Base-by-base conservation (phyloP, 2,888 invertebrate genomes). In the Drosophila nr. perissopoda region DNA sequence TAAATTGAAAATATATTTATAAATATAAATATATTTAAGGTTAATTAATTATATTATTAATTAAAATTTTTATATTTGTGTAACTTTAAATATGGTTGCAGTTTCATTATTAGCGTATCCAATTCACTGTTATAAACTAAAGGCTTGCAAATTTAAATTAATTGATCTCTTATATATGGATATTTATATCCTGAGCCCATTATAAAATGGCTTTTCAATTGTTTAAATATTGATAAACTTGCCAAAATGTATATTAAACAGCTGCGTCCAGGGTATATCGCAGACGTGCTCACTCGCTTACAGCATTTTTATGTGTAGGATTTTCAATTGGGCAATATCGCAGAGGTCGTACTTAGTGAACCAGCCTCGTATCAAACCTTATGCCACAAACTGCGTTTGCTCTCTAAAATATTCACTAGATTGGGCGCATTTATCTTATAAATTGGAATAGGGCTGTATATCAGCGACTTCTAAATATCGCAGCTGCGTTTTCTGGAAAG, bases 391-490 rank as follows among this genome's bases (percentile, higher is more conserved):
- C 54, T 76, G 31, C 53, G 36, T 29, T 60, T 74, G 63, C 25
- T 51, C 27, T 53, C 27, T 53, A 45, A 54, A 59, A 56, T 69
- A 52, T 63, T 76, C 7, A 62, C 62, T 21, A 21, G 27, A 36
- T 48, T 61, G 7, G 27, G 8, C n/a, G 21, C 51, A 52, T 75
- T 77, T 80, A 80, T 80, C 70, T 67, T 58, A 27, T 10, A 58
- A 10, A 52, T 53, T 71, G 33, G 63, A 36, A 8, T 42, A 40
- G 51, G 34, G 31, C 59, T 73, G 21, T 58, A 73, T 67, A 77
- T 63, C 67, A 80, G 62, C 78, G 64, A 63, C 78, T 80, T 53
- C 53, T 48, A 51, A 67, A 52, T 76, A 65, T 56, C 51, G 64
- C 81, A 69, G 78, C 78, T 67, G 80, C 70, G 57, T 40, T 57